Conservation (phyloP, 2,888 invertebrate species). For the Drosophila atripex region DNA sequence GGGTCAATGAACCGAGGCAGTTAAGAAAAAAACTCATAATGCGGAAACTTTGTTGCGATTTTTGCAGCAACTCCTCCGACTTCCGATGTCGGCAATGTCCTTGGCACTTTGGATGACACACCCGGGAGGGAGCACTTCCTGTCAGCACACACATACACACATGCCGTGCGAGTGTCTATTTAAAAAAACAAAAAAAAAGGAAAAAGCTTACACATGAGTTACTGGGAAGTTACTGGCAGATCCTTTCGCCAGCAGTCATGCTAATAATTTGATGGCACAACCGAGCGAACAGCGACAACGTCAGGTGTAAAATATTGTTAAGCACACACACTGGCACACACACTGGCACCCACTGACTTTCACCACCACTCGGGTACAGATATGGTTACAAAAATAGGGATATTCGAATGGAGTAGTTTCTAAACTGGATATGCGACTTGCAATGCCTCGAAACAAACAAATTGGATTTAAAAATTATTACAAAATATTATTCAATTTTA, state of each 20-base stretch:
- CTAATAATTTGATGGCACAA: slow-evolving; percentile 75
- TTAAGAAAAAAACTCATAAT: slow-evolving; percentile 63
- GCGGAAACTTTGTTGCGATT: slow-evolving; percentile 54
- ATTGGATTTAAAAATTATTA: no score
- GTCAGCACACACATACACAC: slow-evolving; percentile 38
- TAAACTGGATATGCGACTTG: no score
- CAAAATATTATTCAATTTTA: no score
- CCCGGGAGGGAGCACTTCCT: slow-evolving; percentile 49
- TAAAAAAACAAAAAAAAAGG: not conserved
- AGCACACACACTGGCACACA: slow-evolving; percentile 48
- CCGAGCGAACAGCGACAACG: slow-evolving; percentile 48
- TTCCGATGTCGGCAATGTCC: slow-evolving; percentile 62
- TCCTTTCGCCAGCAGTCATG: slow-evolving; percentile 72
- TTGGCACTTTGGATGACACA: slow-evolving; percentile 49
- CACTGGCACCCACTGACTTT: not conserved
- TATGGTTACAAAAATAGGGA: not conserved
- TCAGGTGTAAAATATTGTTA: slow-evolving; percentile 79
- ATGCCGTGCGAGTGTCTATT: not conserved
- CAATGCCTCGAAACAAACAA: no score
- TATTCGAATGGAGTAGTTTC: no score
- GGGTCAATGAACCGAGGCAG: slow-evolving; percentile 46
- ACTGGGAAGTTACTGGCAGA: slow-evolving; percentile 47
- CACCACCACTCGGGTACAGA: slow-evolving; percentile 1
- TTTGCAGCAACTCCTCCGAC: slow-evolving; percentile 52
- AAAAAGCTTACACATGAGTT: not conserved